phyloP scores from a whole-genome alignment of 1,140 invertebrate genomes.

The Choristoneura fumiferana region DNA sequence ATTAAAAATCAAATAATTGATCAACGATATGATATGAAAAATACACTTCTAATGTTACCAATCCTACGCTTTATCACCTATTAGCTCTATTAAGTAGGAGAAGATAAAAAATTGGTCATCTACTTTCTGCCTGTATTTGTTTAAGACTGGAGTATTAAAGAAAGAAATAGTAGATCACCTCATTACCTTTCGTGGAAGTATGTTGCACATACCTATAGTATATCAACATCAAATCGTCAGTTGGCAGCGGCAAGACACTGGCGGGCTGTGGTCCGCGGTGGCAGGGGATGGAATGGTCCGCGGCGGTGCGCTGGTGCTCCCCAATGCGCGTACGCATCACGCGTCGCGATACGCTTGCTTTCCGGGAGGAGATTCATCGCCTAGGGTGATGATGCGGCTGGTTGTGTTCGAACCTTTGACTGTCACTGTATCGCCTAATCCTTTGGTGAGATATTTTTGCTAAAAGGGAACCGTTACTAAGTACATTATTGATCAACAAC shows the following conservation, averaged over 20 bases:
- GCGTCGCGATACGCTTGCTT: slow-evolving; percentile 58
- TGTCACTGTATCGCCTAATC: slow-evolving; percentile 55
- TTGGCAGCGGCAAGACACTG: slow-evolving; percentile 66
- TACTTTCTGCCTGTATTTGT: no score
- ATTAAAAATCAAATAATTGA: no score
- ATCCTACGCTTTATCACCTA: no score
- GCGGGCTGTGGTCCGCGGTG: slow-evolving; percentile 51
- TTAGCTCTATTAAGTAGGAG: no score
- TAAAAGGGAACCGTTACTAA: no score
- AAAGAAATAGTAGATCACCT: no score
- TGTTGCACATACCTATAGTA: slow-evolving; percentile 27
- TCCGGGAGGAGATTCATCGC: slow-evolving; percentile 43
- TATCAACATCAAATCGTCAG: slow-evolving; percentile 44
- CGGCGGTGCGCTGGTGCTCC: slow-evolving; percentile 51
- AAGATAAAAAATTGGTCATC: no score
- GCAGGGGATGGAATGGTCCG: slow-evolving; percentile 51
- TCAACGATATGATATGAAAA: no score
- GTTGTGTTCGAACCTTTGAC: slow-evolving; percentile 56
- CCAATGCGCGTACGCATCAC: slow-evolving; percentile 47
- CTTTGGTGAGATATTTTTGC: slow-evolving; percentile 53
- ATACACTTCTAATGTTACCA: no score
- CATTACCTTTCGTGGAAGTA: no score
- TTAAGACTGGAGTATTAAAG: no score
- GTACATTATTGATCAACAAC: no score
- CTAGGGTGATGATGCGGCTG: slow-evolving; percentile 50